Conservation (phyloP, 23 tunicate genomes). For the Styela plicata region DNA sequence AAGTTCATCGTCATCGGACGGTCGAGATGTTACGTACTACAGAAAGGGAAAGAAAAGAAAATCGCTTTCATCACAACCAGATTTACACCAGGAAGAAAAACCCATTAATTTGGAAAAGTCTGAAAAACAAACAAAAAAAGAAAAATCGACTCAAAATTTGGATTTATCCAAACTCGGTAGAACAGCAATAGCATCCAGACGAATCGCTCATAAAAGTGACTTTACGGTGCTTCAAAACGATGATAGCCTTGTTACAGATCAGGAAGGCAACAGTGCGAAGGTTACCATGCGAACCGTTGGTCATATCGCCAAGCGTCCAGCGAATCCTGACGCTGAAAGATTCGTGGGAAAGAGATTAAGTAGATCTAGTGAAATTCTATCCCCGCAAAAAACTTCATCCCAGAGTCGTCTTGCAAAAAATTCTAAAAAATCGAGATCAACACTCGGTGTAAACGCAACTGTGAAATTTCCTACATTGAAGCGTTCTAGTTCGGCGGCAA, state of each 20-base stretch:
- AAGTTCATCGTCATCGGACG: constrained; percentile 7
- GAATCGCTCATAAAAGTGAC: neutral
- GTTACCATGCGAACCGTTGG: neutral
- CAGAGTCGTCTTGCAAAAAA: neutral
- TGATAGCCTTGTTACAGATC: neutral
- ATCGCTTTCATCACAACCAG: neutral
- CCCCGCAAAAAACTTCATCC: neutral
- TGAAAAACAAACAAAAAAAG: too few species aligned
- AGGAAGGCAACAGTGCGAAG: neutral
- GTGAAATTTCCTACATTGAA: neutral
- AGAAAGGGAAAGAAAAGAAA: neutral
- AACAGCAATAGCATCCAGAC: neutral
- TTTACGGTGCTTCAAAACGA: neutral
- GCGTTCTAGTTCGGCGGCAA: neutral
- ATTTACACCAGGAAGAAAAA: neutral
- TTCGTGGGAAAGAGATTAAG: neutral
- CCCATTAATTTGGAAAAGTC: neutral
- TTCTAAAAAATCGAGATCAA: neutral
- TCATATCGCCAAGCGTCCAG: neutral
- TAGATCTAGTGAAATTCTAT: neutral
- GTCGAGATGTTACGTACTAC: neutral
- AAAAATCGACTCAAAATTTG: neutral
- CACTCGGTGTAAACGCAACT: too few species aligned
- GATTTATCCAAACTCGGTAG: neutral
- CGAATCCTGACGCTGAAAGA: neutral